Percentiles rank a stretch among this genome's conserved stretches.
phyloP scores from a whole-genome alignment of 2,888 invertebrate species.

The Ennomos erosarius region DNA sequence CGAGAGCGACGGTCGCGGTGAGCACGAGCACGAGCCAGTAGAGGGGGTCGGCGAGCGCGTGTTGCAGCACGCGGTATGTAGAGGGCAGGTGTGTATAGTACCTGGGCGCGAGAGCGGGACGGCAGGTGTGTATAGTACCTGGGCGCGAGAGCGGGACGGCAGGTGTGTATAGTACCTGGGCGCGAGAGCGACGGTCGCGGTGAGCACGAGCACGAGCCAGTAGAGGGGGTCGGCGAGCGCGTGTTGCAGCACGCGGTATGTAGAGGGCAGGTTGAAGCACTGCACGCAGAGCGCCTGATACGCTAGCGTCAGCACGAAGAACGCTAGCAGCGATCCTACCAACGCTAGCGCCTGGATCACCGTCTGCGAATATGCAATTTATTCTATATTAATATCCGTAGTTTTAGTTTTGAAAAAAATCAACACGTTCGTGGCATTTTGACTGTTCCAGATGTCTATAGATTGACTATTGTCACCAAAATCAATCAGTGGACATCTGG shows the following conservation, averaged over 20 bases:
- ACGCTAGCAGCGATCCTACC: constrained; percentile 90
- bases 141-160: constrained; percentile 89
- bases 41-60: constrained; percentile 88
- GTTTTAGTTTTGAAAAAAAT: no score
- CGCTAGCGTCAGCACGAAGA: constrained; percentile 92
- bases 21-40: constrained; percentile 94
- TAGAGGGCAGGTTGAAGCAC: constrained; percentile 93
- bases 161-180: constrained; percentile 88
- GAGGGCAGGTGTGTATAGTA: constrained; percentile 89
- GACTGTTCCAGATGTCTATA: no score
- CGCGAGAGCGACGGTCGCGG: constrained; percentile 91
- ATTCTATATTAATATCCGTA: no score
- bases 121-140: constrained; percentile 86
- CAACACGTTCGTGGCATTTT: no score
- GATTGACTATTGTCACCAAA: no score
- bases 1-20: constrained; percentile 90
- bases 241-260: constrained; percentile 94
- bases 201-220: constrained; percentile 92
- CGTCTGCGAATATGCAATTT: constrained; percentile 86
- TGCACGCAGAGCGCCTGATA: constrained; percentile 93
- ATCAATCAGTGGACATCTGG: no score
- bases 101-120: constrained; percentile 94
- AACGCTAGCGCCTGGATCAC: constrained; percentile 93
- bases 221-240: constrained; percentile 90
- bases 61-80: constrained; percentile 94